phyloP scores from a whole-genome alignment of 2,113 vertebrate genomes.

The Elaphurus davidianus region DNA sequence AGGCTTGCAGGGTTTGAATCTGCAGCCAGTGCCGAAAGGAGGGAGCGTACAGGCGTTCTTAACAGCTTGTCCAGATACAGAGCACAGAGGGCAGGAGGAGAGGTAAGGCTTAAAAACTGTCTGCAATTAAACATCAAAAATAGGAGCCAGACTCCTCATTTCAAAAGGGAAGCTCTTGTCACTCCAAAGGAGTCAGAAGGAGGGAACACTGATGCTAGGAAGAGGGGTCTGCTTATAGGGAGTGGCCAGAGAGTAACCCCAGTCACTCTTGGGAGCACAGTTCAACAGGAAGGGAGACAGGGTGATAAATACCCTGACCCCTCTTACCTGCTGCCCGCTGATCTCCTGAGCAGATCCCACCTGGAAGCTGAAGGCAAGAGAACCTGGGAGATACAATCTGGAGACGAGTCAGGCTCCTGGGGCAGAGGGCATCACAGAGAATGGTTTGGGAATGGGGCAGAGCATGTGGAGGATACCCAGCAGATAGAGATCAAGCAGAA shows the following conservation, averaged over 20 bases:
- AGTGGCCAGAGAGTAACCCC: rapidly evolving
- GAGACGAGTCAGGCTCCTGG: neutral
- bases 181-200: neutral
- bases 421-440: neutral
- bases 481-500: neutral
- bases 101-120: neutral
- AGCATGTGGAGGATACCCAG: neutral
- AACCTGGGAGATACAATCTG: neutral
- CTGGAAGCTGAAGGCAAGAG: neutral
- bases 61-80: neutral
- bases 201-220: neutral
- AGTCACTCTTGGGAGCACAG: neutral
- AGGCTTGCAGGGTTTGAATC: neutral
- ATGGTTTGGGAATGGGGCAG: neutral
- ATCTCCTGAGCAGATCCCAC: neutral
- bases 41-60: neutral
- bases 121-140: neutral
- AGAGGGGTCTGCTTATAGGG: neutral
- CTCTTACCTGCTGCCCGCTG: rapidly evolving
- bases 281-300: neutral
- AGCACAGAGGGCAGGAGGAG: no score
- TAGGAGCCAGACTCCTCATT: neutral
- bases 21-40: neutral
- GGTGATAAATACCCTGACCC: neutral
- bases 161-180: neutral